Percentiles rank a stretch among this genome's conserved stretches.
phyloP scores from a whole-genome alignment of 2,113 vertebrate genomes.

The Trogon melanurus region DNA sequence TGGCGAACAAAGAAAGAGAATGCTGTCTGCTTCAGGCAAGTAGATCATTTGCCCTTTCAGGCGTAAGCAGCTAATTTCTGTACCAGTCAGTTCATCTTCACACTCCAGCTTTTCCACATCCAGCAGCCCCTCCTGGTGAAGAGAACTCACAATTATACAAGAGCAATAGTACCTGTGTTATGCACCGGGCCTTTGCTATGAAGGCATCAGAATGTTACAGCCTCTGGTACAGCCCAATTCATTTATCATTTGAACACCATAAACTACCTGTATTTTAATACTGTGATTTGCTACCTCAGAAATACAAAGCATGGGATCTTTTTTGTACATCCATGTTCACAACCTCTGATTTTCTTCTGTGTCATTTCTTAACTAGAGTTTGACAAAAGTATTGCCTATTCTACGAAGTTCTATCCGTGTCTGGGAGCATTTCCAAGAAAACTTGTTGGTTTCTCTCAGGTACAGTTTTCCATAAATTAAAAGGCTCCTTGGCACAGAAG shows the following conservation, averaged over 20 bases:
- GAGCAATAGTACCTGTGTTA: background rate
- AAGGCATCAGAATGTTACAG: background rate
- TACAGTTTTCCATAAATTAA: background rate
- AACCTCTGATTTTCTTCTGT: background rate
- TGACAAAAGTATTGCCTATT: background rate
- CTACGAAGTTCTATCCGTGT: background rate
- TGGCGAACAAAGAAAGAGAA: constrained; percentile 98
- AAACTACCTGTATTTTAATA: background rate
- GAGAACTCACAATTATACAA: background rate
- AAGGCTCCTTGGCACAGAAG: background rate
- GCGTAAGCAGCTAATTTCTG: constrained; percentile 96
- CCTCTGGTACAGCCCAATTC: background rate
- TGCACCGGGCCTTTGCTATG: background rate
- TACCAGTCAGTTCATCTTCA: constrained; percentile 95
- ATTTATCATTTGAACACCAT: background rate
- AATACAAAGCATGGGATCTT: background rate
- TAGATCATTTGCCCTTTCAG: constrained; percentile 99
- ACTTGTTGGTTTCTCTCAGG: background rate
- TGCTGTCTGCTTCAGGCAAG: constrained; percentile 97
- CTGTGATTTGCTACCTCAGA: background rate
- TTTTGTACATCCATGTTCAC: background rate
- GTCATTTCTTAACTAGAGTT: background rate
- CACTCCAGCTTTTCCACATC: constrained; percentile 95
- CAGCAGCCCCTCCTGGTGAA: constrained; percentile 90
- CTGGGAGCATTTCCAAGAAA: background rate